Base-by-base conservation (phyloP, 2,113 vertebrate genomes). In the Pelecanoides urinatrix region DNA sequence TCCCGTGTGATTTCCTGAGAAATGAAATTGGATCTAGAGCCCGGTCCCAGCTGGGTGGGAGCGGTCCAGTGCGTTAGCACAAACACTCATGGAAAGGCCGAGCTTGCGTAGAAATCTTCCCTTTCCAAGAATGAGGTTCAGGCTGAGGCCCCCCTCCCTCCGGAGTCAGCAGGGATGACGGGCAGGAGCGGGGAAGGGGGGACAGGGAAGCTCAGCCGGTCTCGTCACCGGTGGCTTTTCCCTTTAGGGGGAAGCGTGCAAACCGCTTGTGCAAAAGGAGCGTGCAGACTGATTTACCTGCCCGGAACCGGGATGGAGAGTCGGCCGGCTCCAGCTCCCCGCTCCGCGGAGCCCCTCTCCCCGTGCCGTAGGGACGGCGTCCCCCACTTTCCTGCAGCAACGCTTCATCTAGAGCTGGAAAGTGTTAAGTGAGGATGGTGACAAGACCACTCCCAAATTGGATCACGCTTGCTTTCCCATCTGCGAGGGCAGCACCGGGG, bases 1-100 rank as follows among this genome's bases (percentile, higher is more conserved):
- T 89, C 91, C 91, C 44, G 7, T 45, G 89, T 53, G 89, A 47
- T 85, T 93, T 81, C 58, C 66, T 65, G 73, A 72, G 94, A 49
- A 80, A 71, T 8, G 25, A 36, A 58, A 44, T 8, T 65, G 94
- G 95, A 71, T 40, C 66, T 3, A 8, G 68, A 53, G 71, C 88
- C 44, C 0, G 7, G 76, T 95, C 95, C 95, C 95, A 53, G 82
- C 96, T 95, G 97, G 97, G 97, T 93, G 97, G 94, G 96, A 95
- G 90, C 25, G 23, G 76, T 21, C 63, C 67, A 38, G 38, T 4
- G 58, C 45, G 3, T 55, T 27, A 50, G 78, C 93, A 27, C 93
- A 93, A 83, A 66, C 78, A 23, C 92, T 74, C 79, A 16, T 7
- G 58, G 93, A 89, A 44, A 75, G 88, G 92, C 79, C 11, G 20